These are phyloP conservation scores for Babylonia areolata DNA, from an alignment of 1,140 invertebrate species.

Conservation along the genomic window DNA sequence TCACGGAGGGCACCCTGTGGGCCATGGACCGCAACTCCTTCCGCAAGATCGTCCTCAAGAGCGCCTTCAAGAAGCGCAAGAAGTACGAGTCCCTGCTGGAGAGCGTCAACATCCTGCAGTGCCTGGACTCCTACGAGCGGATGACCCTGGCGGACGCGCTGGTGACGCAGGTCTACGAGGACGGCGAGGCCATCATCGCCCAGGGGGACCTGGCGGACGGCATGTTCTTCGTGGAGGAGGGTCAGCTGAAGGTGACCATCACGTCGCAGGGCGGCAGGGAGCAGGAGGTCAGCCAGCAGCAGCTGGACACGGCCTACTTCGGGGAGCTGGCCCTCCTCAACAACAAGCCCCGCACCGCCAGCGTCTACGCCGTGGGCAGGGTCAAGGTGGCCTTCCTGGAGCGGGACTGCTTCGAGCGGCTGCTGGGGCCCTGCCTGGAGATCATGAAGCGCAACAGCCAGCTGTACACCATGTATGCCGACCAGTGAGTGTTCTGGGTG, in stretches of 20 bases:
- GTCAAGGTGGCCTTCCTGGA: conserved; percentile 74
- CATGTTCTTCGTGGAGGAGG: conserved; percentile 98
- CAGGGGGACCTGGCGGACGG: conserved; percentile 93
- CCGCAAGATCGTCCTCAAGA: conserved; percentile 94
- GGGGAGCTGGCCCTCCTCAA: conserved; percentile 88
- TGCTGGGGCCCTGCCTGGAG: conserved; percentile 74
- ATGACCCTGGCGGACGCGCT: conserved; percentile 98
- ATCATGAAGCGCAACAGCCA: conserved; percentile 72
- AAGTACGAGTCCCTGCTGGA: conserved; percentile 96
- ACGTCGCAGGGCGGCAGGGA: conserved; percentile 62
- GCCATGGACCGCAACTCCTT: conserved; percentile 91
- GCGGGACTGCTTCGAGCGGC: conserved; percentile 71
- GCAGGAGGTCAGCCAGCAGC: conserved; percentile 58
- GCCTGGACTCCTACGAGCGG: conserved; percentile 87
- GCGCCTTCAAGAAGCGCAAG: conserved; percentile 96
- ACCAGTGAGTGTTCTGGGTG: not conserved
- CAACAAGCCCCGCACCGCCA: conserved; percentile 90
- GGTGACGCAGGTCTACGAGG: conserved; percentile 84
- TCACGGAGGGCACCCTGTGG: conserved; percentile 78
- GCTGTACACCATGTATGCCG: conserved; percentile 51
- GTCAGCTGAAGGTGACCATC: conserved; percentile 80
- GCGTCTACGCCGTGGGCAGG: conserved; percentile 81
- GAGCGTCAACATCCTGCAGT: conserved; percentile 92
- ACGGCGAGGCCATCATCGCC: conserved; percentile 88
- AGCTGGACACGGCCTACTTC: conserved; percentile 73